Conservation (phyloP, 2,113 vertebrate genomes). For the Shinisaurus crocodilurus region DNA sequence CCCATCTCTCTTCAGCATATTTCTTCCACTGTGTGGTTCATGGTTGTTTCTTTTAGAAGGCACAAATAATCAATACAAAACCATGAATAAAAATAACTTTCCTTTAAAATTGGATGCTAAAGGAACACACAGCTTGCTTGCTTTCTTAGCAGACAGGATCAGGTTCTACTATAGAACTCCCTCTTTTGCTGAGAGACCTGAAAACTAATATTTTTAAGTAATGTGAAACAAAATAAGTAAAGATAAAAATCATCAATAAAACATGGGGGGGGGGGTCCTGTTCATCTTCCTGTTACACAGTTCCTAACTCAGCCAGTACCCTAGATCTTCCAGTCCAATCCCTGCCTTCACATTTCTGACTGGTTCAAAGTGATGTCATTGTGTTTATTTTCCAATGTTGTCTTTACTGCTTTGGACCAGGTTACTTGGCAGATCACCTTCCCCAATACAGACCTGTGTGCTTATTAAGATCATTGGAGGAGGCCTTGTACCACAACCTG, state of each 20-base stretch:
- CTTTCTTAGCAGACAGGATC: constrained; percentile 54
- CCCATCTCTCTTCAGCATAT: constrained; percentile 54
- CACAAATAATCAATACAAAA: constrained; percentile 76
- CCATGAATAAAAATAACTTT: constrained; percentile 77
- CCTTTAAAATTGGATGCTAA: constrained; percentile 72
- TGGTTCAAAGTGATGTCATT: background rate
- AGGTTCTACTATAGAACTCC: constrained; percentile 62
- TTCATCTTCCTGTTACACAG: constrained; percentile 8
- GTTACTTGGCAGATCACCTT: no score
- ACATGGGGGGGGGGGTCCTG: background rate
- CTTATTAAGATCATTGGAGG: no score
- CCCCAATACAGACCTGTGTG: no score
- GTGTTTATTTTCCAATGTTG: background rate
- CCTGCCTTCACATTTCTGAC: constrained; percentile 14
- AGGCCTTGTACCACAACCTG: no score
- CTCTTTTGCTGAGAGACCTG: constrained; percentile 69
- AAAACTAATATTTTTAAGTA: constrained; percentile 57
- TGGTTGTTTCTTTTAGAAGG: constrained; percentile 73
- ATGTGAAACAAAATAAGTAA: constrained; percentile 41
- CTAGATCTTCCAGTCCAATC: constrained; percentile 18
- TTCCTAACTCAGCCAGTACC: constrained; percentile 13
- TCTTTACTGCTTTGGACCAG: background rate
- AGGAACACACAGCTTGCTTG: constrained; percentile 70
- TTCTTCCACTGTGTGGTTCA: constrained; percentile 74
- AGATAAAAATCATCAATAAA: constrained; percentile 18